Conservation (phyloP, 2,888 invertebrate species). For the Caenorhabditis sp. region DNA sequence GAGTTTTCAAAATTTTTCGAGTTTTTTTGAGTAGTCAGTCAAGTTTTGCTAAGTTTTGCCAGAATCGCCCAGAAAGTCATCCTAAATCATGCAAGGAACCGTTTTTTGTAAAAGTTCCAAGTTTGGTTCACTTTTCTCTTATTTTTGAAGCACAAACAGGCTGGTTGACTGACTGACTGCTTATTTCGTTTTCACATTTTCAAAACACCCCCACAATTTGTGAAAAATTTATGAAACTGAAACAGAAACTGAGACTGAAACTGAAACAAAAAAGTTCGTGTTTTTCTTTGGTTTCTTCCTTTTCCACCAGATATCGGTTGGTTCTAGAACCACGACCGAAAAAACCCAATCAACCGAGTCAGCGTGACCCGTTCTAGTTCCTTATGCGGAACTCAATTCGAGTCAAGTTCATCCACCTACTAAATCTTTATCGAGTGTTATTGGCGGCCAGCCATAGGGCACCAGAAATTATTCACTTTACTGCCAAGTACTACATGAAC, state of each 20-base stretch:
- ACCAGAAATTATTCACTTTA: slow-evolving; percentile 55
- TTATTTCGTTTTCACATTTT: slow-evolving; percentile 36
- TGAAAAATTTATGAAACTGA: slow-evolving; percentile 43
- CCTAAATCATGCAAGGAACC: slow-evolving; percentile 1
- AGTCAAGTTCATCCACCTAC: background rate
- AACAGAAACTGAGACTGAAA: background rate
- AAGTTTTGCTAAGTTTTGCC: too few relatives aligned
- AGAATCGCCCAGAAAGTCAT: too few relatives aligned
- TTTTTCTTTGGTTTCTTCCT: slow-evolving; percentile 17
- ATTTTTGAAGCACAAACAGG: slow-evolving; percentile 21
- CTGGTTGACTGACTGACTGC: too few relatives aligned
- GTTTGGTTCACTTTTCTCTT: slow-evolving; percentile 7
- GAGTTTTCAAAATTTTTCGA: too few relatives aligned
- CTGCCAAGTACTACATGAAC: slow-evolving; percentile 28
- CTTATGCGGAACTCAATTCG: slow-evolving; percentile 4
- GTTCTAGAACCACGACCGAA: background rate
- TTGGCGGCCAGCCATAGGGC: slow-evolving; percentile 16
- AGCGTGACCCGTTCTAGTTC: background rate
- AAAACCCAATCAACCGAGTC: background rate
- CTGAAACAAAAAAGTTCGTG: background rate
- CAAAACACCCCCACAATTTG: slow-evolving; percentile 36
- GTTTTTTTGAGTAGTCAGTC: too few relatives aligned
- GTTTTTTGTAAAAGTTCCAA: slow-evolving; percentile 14
- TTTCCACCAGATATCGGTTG: background rate
- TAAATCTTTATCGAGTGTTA: slow-evolving; percentile 29